These are phyloP conservation scores for Gnathonemus longibarbis DNA, from an alignment of 2,113 vertebrate species.

Conservation along the genomic window DNA sequence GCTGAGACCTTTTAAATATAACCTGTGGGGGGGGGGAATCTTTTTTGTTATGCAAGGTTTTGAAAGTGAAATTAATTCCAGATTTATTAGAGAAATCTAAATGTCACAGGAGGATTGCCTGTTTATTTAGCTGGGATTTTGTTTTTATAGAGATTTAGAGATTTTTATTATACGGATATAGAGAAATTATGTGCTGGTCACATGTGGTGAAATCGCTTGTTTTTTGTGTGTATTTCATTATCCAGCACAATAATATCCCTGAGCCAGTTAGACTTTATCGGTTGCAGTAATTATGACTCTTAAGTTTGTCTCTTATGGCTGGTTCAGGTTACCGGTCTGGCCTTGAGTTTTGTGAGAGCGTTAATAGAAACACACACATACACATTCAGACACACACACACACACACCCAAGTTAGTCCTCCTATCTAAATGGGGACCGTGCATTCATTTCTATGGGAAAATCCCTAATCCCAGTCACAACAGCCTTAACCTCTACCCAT, in stretches of 20 bases:
- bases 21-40: not conserved
- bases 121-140: not conserved
- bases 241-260: not conserved
- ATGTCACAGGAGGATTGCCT: not conserved
- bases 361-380: not conserved
- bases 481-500: too few relatives aligned
- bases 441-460: not conserved
- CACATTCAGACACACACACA: not conserved
- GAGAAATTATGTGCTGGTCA: constrained; percentile 8
- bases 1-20: not conserved
- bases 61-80: not conserved
- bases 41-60: not conserved
- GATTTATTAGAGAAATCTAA: not conserved
- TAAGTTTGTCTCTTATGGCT: not conserved
- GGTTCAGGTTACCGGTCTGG: not conserved
- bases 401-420: too few relatives aligned
- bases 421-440: not conserved
- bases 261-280: not conserved
- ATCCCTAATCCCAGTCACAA: not conserved
- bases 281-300: not conserved
- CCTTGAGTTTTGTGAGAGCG: not conserved
- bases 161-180: not conserved
- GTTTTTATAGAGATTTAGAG: not conserved
- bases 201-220: not conserved
- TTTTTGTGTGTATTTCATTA: not conserved